Evolutionary conservation across 2,888 invertebrate species (phyloP).

Genomic region (Drosophila leonis): DNA sequence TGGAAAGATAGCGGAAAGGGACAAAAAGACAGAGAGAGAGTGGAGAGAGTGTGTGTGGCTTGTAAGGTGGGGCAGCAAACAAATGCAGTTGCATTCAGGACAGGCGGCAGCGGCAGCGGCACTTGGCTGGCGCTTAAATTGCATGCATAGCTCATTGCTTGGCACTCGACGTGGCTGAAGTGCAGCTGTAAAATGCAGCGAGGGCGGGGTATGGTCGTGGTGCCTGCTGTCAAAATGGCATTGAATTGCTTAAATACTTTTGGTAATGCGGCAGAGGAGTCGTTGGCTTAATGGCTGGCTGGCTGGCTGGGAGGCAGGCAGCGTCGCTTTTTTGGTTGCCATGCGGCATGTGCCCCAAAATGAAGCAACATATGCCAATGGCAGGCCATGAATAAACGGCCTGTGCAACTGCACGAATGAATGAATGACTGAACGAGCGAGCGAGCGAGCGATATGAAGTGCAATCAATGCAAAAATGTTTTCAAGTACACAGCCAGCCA

Average conservation of each 20-base stretch:
- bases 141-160: conserved; percentile 81
- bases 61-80: conserved; percentile 26
- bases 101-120: conserved; percentile 21
- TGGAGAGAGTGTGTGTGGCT: background rate
- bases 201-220: conserved; percentile 8
- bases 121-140: conserved; percentile 67
- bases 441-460: conserved; percentile 74
- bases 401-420: conserved; percentile 41
- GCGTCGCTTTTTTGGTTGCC: conserved; percentile 66
- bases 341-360: conserved; percentile 47
- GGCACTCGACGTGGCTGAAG: conserved; percentile 74
- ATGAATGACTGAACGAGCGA: conserved; percentile 39
- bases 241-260: conserved; percentile 81
- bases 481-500: conserved; percentile 62
- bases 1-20: background rate
- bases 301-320: conserved; percentile 22
- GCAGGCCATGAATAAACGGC: conserved; percentile 64
- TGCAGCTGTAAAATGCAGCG: conserved; percentile 38
- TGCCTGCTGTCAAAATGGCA: conserved; percentile 72
- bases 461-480: conserved; percentile 83
- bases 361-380: conserved; percentile 75
- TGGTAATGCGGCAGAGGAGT: conserved; percentile 43
- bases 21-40: background rate
- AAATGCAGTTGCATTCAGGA: conserved; percentile 40
- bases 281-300: conserved; percentile 60